Evolutionary conservation across 2,113 vertebrate species (phyloP), one percentile per base, ranked within the genome.

Genomic region (Brevimyrus niger): DNA sequence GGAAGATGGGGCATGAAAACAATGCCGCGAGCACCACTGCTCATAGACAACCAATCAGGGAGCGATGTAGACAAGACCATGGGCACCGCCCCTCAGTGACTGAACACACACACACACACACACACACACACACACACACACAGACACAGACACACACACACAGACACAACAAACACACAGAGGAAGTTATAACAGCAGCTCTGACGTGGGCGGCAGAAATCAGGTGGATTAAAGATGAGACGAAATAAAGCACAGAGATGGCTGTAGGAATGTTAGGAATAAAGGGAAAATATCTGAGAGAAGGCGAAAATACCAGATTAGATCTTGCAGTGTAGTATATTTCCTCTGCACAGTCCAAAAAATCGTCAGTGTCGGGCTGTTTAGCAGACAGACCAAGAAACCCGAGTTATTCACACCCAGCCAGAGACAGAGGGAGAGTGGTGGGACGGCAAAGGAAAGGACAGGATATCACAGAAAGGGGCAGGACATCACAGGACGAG

Each of bases 321-420:
- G 97, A 97, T 99, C 97, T 98, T 96, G 98, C 98, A 96, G 98
- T 98, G 98, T 98, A 98, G 98, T 98, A 99, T 94, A 97, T 96
- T 95, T 99, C 98, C 97, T 98, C 98, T 96, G 97, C 97, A 98
- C 96, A 97, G 97, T 98, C 97, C 96, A 98, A 97, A 98, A 98
- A 97, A 97, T 96, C 97, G 94, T 97, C 98, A 97, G 95, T 97
- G 96, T 97, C 96, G 97, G 95, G 96, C 97, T 99, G 97, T 97
- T 98, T 93, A 96, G 97, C 96, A 97, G 95, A 97, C 27, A 97
- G 96, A 98, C 94, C 95, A 97, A 96, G 95, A 98, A 97, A 97
- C 94, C 96, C 94, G 96, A 94, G 96, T 99, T 98, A 98, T 95
- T 98, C 94, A 96, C 90, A 94, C 93, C 94, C 94, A 94, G 88